phyloP scores from a whole-genome alignment of 2,113 vertebrate genomes.

The Myrmecophaga tridactyla region DNA sequence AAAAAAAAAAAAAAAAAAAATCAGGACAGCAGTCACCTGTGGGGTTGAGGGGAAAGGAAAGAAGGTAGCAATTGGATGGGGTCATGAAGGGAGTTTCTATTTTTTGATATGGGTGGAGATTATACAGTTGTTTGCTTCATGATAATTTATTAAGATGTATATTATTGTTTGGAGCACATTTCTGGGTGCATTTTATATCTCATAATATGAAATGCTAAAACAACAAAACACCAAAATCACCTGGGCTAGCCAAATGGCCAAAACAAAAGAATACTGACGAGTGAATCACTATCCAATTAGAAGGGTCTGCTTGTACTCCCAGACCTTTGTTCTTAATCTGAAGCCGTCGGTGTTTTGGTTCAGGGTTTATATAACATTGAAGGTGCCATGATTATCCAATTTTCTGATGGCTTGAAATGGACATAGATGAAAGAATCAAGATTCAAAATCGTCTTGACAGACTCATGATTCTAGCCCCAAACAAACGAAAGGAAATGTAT shows the following conservation, averaged over 20 bases:
- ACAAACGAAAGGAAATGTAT: not conserved
- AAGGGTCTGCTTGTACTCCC: not conserved
- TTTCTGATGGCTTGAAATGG: not conserved
- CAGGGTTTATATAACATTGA: not conserved
- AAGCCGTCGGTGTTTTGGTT: not conserved
- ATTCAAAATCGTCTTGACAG: constrained; percentile 11
- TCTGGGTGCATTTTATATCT: not conserved
- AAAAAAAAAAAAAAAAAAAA: constrained; percentile 29
- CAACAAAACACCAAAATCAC: not conserved
- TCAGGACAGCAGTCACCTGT: not conserved
- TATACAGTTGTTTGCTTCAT: not conserved
- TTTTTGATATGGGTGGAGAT: not conserved
- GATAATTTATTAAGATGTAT: not conserved
- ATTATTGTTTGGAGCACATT: not conserved
- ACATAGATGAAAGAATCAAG: constrained; percentile 10
- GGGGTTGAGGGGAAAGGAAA: too few relatives aligned
- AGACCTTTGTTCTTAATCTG: not conserved
- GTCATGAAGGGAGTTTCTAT: not conserved
- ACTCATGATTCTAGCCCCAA: not conserved
- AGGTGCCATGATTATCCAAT: not conserved
- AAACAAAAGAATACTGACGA: not conserved
- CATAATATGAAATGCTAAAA: not conserved
- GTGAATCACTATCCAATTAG: not conserved
- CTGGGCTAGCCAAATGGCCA: not conserved
- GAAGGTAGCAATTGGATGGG: too few relatives aligned